Conservation (phyloP, 2,888 invertebrate genomes). For the Spodoptera picta region DNA sequence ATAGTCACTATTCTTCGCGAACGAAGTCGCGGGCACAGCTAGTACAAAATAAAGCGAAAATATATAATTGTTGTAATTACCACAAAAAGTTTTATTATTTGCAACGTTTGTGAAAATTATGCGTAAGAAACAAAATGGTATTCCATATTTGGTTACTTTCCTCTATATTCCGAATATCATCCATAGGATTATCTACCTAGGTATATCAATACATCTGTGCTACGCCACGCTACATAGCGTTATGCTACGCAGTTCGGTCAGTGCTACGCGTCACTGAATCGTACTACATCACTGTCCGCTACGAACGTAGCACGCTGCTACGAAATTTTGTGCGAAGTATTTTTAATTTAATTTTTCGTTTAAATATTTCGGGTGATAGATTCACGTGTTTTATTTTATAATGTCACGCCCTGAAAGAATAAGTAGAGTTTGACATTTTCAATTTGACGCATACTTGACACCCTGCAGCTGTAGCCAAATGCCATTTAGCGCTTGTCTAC, state of each 20-base stretch:
- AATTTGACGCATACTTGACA: neutral
- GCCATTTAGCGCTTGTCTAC: no score
- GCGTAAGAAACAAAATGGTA: no score
- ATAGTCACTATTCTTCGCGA: no score
- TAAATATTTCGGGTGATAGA: slow-evolving; percentile 10
- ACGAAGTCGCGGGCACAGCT: no score
- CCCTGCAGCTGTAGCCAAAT: neutral
- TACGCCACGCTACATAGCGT: slow-evolving; percentile 37
- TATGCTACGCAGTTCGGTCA: slow-evolving; percentile 34
- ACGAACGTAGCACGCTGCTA: slow-evolving; percentile 41
- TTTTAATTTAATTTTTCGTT: slow-evolving; percentile 34
- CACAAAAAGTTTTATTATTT: no score
- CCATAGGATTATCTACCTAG: slow-evolving; percentile 1
- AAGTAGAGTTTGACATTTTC: slow-evolving; percentile 1
- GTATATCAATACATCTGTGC: slow-evolving; percentile 33
- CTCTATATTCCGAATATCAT: neutral
- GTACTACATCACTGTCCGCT: slow-evolving; percentile 51
- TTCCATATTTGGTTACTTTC: no score
- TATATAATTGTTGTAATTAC: no score
- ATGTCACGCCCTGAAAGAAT: no score
- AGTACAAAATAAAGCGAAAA: no score
- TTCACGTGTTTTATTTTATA: neutral
- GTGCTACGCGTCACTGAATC: slow-evolving; percentile 48
- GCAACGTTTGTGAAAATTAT: no score
- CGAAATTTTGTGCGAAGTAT: slow-evolving; percentile 31